Evolutionary conservation across 2,797 vertebrate genomes (phyloP).

Genomic region (Poliocrania exsul): DNA sequence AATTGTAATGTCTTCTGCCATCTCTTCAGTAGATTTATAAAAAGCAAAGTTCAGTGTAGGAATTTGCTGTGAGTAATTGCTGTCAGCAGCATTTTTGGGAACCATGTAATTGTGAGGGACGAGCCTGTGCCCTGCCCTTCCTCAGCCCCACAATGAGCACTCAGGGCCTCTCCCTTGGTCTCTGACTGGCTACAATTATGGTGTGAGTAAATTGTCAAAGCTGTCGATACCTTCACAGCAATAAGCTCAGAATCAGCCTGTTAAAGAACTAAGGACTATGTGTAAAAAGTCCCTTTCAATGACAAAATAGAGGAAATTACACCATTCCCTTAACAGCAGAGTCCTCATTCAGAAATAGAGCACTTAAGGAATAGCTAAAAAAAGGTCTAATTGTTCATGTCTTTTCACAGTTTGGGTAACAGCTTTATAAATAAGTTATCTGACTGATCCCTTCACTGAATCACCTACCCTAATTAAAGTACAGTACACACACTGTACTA

Average conservation of each 20-base stretch:
- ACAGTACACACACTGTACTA: not conserved
- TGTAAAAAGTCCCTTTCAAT: not conserved
- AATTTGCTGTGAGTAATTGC: not conserved
- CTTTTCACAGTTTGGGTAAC: not conserved
- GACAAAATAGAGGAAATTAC: not conserved
- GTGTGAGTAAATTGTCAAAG: not conserved
- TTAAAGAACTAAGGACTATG: not conserved
- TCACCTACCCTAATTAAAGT: not conserved
- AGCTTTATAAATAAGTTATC: constrained; percentile 29
- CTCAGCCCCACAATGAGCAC: not conserved
- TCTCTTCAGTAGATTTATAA: not conserved
- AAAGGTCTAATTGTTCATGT: not conserved
- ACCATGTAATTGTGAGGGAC: not conserved
- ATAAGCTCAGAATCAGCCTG: not conserved
- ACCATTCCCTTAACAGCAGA: not conserved
- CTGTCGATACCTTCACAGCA: not conserved
- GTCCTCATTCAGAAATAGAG: not conserved
- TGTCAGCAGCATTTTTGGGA: not conserved
- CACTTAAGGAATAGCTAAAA: not conserved
- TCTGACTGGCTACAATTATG: not conserved
- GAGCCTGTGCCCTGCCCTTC: not conserved
- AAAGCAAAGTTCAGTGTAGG: not conserved
- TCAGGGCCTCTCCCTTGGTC: not conserved
- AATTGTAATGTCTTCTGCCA: not conserved
- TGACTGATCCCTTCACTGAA: constrained; percentile 9